Conservation (phyloP, 2,888 invertebrate species). For the Drosophila austrosaltans region DNA sequence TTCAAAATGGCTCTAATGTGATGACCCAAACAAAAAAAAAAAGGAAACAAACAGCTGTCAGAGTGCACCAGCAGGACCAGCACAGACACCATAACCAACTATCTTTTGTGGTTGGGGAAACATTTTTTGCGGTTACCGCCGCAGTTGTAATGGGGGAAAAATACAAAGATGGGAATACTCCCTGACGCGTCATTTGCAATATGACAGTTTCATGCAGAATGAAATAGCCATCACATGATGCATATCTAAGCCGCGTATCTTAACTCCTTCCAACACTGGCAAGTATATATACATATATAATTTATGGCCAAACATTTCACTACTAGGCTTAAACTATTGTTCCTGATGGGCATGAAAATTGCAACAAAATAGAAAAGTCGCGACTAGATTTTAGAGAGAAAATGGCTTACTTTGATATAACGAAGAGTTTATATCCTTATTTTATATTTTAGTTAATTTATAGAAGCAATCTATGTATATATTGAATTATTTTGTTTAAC, state of each 20-base stretch:
- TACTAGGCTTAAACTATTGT: constrained; percentile 21
- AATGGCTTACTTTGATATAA: background rate
- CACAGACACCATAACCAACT: background rate
- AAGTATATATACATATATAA: background rate
- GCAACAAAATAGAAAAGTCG: constrained; percentile 73
- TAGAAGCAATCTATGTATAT: too few species aligned
- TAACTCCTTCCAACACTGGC: background rate
- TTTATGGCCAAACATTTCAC: constrained; percentile 33
- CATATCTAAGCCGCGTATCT: constrained; percentile 14
- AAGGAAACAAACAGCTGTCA: constrained; percentile 69
- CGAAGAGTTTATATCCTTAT: background rate
- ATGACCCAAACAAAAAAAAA: constrained; percentile 45
- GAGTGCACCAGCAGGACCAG: constrained; percentile 9
- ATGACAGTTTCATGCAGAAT: constrained; percentile 46
- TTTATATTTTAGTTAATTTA: background rate
- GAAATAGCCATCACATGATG: constrained; percentile 28
- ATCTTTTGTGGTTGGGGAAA: constrained; percentile 49
- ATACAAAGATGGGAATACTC: constrained; percentile 35
- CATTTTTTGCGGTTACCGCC: constrained; percentile 53
- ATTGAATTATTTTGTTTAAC: too few species aligned
- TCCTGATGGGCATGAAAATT: constrained; percentile 30
- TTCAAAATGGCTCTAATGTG: constrained; percentile 72
- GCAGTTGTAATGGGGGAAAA: constrained; percentile 51
- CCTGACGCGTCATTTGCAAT: constrained; percentile 67
- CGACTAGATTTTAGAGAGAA: constrained; percentile 34